These are phyloP conservation scores for Zaprionus tsacasi DNA, from an alignment of 1,140 invertebrate genomes.

Conservation along the genomic window DNA sequence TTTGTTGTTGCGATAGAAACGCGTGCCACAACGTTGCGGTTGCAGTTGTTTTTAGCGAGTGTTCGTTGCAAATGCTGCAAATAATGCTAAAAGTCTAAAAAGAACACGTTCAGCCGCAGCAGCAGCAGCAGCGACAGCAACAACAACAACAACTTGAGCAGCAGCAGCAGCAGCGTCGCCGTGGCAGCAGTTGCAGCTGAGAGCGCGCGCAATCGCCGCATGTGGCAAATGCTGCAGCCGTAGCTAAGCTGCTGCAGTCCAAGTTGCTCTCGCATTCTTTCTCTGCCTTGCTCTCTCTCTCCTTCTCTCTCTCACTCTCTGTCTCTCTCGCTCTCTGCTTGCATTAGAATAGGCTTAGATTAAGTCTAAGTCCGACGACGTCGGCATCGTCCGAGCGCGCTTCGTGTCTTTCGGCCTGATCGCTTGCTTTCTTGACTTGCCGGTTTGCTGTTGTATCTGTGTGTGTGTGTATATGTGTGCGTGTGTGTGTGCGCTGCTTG, in stretches of 20 bases:
- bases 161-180: slow-evolving; percentile 30
- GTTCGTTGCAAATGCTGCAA: slow-evolving; percentile 84
- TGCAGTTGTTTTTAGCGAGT: slow-evolving; percentile 84
- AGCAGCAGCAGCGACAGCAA: slow-evolving; percentile 45
- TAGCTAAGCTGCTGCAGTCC: slow-evolving; percentile 43
- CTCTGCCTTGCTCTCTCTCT: slow-evolving; percentile 32
- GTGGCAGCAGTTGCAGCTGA: slow-evolving; percentile 45
- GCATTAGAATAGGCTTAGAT: slow-evolving; percentile 81
- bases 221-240: slow-evolving; percentile 75
- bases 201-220: slow-evolving; percentile 54
- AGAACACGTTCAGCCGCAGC: slow-evolving; percentile 79
- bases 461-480: slow-evolving; percentile 27
- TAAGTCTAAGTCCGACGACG: slow-evolving; percentile 50
- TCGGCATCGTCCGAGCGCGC: slow-evolving; percentile 51
- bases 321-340: slow-evolving; percentile 19
- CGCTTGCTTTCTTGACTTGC: slow-evolving; percentile 57
- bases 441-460: slow-evolving; percentile 46
- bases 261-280: slow-evolving; percentile 49
- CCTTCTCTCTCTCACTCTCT: slow-evolving; percentile 13
- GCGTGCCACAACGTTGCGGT: slow-evolving; percentile 84
- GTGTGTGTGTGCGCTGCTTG: slow-evolving; percentile 58
- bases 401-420: slow-evolving; percentile 51
- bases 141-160: slow-evolving; percentile 29
- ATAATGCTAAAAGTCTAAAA: slow-evolving; percentile 84
- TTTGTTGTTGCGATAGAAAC: slow-evolving; percentile 75